phyloP scores from a whole-genome alignment of 2,797 vertebrate genomes.

The Varecia variegata region DNA sequence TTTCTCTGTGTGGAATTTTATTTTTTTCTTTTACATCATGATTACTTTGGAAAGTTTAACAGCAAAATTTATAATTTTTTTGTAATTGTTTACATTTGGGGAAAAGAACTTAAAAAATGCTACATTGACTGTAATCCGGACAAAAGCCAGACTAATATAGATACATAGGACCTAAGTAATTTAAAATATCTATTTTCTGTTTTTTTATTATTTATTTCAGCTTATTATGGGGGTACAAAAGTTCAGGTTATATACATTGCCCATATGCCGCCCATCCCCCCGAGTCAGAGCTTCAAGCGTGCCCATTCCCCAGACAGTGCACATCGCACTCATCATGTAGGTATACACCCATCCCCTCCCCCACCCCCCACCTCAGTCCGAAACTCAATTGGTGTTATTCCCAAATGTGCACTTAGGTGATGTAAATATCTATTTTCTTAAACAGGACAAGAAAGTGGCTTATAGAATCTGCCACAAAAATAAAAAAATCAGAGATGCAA shows the following conservation, averaged over 20 bases:
- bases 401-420: no score
- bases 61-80: not conserved
- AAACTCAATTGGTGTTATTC: no score
- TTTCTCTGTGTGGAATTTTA: not conserved
- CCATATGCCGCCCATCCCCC: no score
- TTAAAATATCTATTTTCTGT: not conserved
- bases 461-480: not conserved
- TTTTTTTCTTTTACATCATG: constrained; percentile 11
- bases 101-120: not conserved
- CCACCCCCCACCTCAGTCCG: no score
- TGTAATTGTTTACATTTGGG: not conserved
- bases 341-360: no score
- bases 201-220: no score
- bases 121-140: not conserved
- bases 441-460: not conserved
- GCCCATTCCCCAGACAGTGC: no score
- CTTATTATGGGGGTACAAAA: no score
- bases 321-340: no score
- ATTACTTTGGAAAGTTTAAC: not conserved
- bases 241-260: no score
- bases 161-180: not conserved
- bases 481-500: not conserved
- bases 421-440: not conserved
- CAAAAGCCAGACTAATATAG: not conserved
- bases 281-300: no score